Evolutionary conservation across 1,140 invertebrate genomes (phyloP).

Genomic region (Drosophila burlai): DNA sequence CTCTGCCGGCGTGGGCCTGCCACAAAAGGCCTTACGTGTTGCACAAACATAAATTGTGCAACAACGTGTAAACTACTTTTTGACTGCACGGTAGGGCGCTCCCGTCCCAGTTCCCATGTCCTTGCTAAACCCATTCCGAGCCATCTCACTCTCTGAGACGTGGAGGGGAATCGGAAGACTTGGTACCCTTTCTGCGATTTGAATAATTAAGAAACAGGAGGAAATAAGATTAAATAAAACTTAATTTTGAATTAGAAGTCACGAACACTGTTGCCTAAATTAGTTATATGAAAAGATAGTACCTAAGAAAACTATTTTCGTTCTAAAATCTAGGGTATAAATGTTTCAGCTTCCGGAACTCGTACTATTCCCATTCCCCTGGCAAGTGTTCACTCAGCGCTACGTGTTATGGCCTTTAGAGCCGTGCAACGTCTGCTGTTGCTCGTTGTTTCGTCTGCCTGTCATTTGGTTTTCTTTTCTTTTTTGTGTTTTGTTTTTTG

Average conservation of each 20-base stretch:
- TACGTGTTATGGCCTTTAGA: constrained; percentile 76
- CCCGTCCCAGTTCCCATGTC: constrained; percentile 59
- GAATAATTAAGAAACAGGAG: not conserved
- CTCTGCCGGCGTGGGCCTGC: constrained; percentile 48
- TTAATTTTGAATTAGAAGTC: not conserved
- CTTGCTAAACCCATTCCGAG: constrained; percentile 30
- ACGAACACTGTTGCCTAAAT: not conserved
- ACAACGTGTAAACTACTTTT: constrained; percentile 85
- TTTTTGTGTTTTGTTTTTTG: not conserved
- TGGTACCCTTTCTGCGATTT: not conserved
- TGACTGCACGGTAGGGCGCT: constrained; percentile 76
- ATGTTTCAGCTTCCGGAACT: constrained; percentile 4
- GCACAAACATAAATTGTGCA: constrained; percentile 85
- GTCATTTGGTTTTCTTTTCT: constrained; percentile 40
- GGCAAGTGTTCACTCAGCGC: constrained; percentile 67
- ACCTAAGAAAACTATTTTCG: not conserved
- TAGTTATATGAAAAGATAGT: too few species aligned
- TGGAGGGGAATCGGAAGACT: not conserved
- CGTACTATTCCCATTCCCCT: constrained; percentile 28
- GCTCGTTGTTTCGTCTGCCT: constrained; percentile 34
- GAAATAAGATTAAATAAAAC: not conserved
- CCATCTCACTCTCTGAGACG: not conserved
- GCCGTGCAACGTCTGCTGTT: constrained; percentile 54
- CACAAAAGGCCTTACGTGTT: constrained; percentile 78
- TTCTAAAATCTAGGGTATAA: not conserved